Percentiles rank a stretch among this genome's conserved stretches.
phyloP scores from a whole-genome alignment of 2,888 invertebrate genomes.

The Rambutsinella grinnellia region DNA sequence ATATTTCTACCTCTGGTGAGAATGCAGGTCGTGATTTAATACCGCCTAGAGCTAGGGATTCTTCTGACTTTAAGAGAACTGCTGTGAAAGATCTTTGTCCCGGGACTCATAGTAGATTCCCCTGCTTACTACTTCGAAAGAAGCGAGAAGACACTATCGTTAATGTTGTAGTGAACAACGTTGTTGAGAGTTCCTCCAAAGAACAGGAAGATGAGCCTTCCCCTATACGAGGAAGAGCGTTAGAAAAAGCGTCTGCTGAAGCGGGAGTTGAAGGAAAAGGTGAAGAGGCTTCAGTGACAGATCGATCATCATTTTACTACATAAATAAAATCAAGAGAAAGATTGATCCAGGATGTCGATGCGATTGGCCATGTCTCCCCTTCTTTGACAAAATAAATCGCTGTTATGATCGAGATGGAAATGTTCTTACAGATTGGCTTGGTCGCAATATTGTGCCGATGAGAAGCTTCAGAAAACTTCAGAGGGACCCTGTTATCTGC shows the following conservation, averaged over 20 bases:
- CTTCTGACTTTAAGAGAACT: background rate
- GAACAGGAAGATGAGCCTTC: background rate
- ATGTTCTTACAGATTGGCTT: slow-evolving; percentile 5
- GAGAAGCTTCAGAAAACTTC: slow-evolving; percentile 19
- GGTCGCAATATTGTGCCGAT: slow-evolving; percentile 16
- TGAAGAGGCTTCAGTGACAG: no score
- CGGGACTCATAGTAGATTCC: slow-evolving; percentile 9
- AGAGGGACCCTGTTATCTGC: slow-evolving; percentile 36
- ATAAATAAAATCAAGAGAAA: background rate
- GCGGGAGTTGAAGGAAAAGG: background rate
- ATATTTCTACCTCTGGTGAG: no score
- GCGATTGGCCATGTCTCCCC: slow-evolving; percentile 58
- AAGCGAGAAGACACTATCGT: slow-evolving; percentile 7
- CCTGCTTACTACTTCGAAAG: slow-evolving; percentile 23
- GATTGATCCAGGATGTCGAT: slow-evolving; percentile 36
- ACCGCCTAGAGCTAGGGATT: no score
- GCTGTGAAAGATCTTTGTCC: slow-evolving; percentile 27
- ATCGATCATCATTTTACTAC: background rate
- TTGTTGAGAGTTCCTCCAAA: background rate
- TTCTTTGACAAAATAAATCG: slow-evolving; percentile 55
- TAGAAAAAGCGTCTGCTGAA: background rate
- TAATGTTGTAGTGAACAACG: background rate
- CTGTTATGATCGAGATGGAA: slow-evolving; percentile 32
- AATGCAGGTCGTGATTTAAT: no score
- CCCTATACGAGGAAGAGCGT: background rate